phyloP scores from a whole-genome alignment of 2,888 invertebrate species.

The Tinea trinotella region DNA sequence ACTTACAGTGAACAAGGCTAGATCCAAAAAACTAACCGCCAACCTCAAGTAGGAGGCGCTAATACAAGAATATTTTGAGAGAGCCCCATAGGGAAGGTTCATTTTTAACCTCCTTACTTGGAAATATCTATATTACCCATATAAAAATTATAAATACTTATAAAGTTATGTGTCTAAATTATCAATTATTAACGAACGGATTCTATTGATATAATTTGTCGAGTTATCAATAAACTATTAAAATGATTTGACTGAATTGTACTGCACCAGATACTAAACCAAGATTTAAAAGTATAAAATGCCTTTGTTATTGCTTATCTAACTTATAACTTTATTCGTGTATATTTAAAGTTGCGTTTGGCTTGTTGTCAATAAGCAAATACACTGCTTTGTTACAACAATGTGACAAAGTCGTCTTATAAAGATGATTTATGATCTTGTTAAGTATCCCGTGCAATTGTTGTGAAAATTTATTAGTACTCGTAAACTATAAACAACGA shows the following conservation, averaged over 20 bases:
- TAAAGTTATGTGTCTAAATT: too few relatives aligned
- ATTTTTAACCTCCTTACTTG: too few relatives aligned
- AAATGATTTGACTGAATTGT: background rate
- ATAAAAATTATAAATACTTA: too few relatives aligned
- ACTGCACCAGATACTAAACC: slow-evolving; percentile 1
- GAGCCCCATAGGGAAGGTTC: too few relatives aligned
- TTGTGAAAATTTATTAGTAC: slow-evolving; percentile 68
- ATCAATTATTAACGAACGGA: background rate
- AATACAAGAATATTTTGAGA: too few relatives aligned
- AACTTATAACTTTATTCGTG: background rate
- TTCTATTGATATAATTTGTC: slow-evolving; percentile 1
- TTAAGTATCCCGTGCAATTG: slow-evolving; percentile 69
- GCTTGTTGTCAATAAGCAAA: slow-evolving; percentile 11
- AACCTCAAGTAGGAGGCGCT: too few relatives aligned
- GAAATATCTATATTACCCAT: too few relatives aligned
- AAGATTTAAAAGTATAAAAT: slow-evolving; percentile 6
- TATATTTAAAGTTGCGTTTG: background rate
- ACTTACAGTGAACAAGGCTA: too few relatives aligned
- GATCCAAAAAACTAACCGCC: too few relatives aligned
- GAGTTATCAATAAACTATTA: slow-evolving; percentile 8
- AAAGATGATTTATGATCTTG: slow-evolving; percentile 66
- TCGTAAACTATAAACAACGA: slow-evolving; percentile 68
- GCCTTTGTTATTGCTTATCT: background rate
- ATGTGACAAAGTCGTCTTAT: slow-evolving; percentile 69
- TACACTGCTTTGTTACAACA: slow-evolving; percentile 38